Evolutionary conservation across 2,113 vertebrate genomes (phyloP), one percentile per base, ranked within the genome.

Genomic region (Corvus moneduloides): DNA sequence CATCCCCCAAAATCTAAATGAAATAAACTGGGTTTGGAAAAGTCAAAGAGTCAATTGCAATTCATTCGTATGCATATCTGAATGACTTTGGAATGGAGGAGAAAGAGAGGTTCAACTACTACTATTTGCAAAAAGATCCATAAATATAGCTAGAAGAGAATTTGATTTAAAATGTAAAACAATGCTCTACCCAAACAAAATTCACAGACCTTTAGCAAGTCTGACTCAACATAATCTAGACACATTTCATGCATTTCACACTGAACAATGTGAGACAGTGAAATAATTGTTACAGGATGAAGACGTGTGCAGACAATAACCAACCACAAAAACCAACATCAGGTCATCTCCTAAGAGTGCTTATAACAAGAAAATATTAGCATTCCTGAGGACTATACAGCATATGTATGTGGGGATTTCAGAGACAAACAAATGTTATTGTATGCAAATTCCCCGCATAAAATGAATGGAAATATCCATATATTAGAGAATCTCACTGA

Each of bases 301-400:
- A 68, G 52, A 64, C 2, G 16, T 87, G 67, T 52, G 59, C 94
- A 95, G 79, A 89, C 81, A 91, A 55, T 33, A 90, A 66, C 27
- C 75, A 93, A 37, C 39, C 81, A 88, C 66, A 67, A 71, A 68
- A 84, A 20, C 82, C 83, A 96, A 55, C 35, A 76, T 10, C 62
- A 90, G 64, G 13, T 49, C 87, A 88, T 35, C 69, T 67, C 66
- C 33, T 62, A 37, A 61, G 44, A 58, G 69, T 21, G 11, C 46
- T 68, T 58, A 35, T 16, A 62, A 89, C 49, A 72, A 61, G 71
- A 75, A 90, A 67, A 52, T 16, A 67, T 46, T 21, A 91, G 84
- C 93, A 85, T 94, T 96, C 83, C 72, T 96, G 88, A 97, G 90
- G 89, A 96, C 89, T 95, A 94, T 87, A 91, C 69, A 94, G 74